Percentiles rank a stretch among this genome's conserved stretches.
Evolutionary conservation across 2,888 invertebrate genomes (phyloP).

Genomic region (Vesta saturnalis): DNA sequence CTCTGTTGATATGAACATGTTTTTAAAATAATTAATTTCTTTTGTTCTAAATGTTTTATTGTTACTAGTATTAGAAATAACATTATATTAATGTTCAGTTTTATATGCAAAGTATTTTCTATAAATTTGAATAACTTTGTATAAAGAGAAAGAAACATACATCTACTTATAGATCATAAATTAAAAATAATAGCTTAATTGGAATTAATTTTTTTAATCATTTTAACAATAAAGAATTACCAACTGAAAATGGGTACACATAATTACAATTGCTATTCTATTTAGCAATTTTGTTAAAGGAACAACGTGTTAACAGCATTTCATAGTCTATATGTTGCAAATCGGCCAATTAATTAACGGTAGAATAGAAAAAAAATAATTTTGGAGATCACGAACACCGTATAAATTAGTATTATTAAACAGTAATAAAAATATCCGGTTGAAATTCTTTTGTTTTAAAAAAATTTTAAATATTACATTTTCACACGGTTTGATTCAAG

Average conservation of each 20-base stretch:
- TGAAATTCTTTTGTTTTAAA: not conserved
- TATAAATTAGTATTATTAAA: conserved; percentile 1
- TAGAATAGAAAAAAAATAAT: not conserved
- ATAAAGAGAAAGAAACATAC: too few species aligned
- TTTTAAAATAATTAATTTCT: too few species aligned
- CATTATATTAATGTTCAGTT: too few species aligned
- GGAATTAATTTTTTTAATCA: not conserved
- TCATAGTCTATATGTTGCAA: not conserved
- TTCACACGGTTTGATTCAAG: not conserved
- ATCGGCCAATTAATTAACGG: not conserved
- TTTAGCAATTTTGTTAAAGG: not conserved
- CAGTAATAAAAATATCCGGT: conserved; percentile 1
- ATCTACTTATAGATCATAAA: not conserved
- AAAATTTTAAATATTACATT: not conserved
- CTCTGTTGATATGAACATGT: too few species aligned
- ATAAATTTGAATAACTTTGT: too few species aligned
- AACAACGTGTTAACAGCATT: conserved; percentile 1
- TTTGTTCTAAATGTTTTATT: too few species aligned
- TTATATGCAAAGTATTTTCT: too few species aligned
- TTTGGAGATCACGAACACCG: not conserved
- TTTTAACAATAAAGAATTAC: not conserved
- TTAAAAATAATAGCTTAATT: not conserved
- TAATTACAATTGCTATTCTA: not conserved
- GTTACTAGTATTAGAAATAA: too few species aligned
- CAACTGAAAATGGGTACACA: not conserved